Evolutionary conservation across 2,888 invertebrate genomes (phyloP), one percentile per base, ranked within the genome.

Genomic region (Nudaria mundana): DNA sequence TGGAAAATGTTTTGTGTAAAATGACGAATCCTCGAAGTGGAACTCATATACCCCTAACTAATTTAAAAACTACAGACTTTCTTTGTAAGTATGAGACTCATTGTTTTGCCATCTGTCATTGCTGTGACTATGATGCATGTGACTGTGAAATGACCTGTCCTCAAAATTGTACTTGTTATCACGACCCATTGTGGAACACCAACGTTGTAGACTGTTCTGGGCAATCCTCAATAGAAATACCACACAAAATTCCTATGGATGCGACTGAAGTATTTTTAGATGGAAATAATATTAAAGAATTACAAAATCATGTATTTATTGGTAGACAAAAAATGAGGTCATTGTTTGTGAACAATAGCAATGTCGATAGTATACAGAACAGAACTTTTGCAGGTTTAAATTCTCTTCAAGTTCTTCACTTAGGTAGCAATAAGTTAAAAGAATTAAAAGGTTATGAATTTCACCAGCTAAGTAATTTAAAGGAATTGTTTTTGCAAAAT

Each of bases 111-210:
- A 91, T 96, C 34, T 98, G 98, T 82, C 96, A 97, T 76, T 98
- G 98, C 83, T 98, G 98, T 83, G 97, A 97, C 76, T 98, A 96
- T 76, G 97, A 97, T 74, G 96, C 96, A 48, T 98, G 98, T 82
- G 98, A 98, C 82, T 98, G 98, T 85, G 97, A 98, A 89, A 97
- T 97, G 95, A 97, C 95, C 51, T 98, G 98, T 72, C 98, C 98
- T 20, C 92, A 93, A 63, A 96, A 96, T 68, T 98, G 98, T 88
- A 94, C 95, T 58, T 98, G 98, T 81, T 98, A 96, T 85, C 97
- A 97, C 79, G 98, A 98, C 73, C 95, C 96, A 76, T 93, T 95
- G 51, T 98, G 97, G 96, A 94, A 94, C 61, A 96, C 96, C 36
- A 97, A 97, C 80, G 95, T 97, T 26, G 97, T 97, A 30, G 97